Conservation (phyloP, 2,113 vertebrate genomes). For the Nothocercus julius region DNA sequence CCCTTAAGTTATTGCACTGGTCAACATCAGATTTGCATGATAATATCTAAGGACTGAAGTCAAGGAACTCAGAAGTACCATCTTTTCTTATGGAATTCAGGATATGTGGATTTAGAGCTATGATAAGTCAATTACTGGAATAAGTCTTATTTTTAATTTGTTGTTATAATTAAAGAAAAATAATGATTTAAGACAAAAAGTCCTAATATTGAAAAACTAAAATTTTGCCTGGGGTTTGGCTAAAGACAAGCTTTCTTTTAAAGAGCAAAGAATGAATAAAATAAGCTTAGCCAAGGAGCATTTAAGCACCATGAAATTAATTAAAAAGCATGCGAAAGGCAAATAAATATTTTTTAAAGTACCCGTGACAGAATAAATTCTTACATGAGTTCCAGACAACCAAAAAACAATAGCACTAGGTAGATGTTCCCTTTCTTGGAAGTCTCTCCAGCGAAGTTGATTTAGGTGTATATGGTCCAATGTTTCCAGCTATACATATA, state of each 20-base stretch:
- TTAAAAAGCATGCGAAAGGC: background rate
- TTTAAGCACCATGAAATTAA: constrained; percentile 20
- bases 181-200: background rate
- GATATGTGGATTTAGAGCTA: background rate
- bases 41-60: background rate
- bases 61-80: background rate
- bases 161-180: background rate
- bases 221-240: background rate
- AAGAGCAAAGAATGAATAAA: background rate
- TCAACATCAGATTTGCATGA: background rate
- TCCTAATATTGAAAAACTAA: background rate
- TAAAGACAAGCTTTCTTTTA: background rate
- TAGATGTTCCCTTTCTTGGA: background rate
- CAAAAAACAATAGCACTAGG: background rate
- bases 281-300: background rate
- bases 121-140: background rate
- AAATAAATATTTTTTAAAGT: background rate
- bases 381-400: background rate
- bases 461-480: background rate
- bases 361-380: background rate
- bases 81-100: background rate
- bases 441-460: background rate
- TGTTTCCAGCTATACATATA: background rate
- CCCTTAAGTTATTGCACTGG: rapidly evolving
- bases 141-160: background rate